Base-by-base conservation (phyloP, 2,113 vertebrate genomes). In the Pyrgilauda ruficollis region DNA sequence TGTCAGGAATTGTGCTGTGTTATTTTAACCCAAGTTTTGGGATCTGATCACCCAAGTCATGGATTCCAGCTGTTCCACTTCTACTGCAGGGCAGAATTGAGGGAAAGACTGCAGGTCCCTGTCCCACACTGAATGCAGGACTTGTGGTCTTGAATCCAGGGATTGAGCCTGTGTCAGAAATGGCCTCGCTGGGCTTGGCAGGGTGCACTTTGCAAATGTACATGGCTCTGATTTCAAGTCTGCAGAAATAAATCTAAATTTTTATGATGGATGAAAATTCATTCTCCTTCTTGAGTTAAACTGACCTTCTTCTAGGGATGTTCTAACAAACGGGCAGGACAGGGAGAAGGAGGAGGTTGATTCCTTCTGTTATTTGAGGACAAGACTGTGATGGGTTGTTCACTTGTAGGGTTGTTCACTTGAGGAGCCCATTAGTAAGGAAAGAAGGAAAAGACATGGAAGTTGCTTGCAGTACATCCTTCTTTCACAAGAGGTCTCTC, bases 401-500 rank as follows among this genome's bases (percentile, higher is more conserved):
- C 19, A 8, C 14, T 18, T 33, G 14, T 27, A 10, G 30, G 3
- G 11, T 24, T 52, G 15, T 35, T 80, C 19, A 8, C 15, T 22
- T 35, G 4, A 73, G 22, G 30, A 67, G 5, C 0, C 7, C 2
- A 2, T 43, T 50, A 47, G 5, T 14, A 28, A 9, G 9, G 61
- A 59, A 63, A 84, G 28, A 70, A 7, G 15, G 41, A 62, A 63
- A 62, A 59, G 35, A 21, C 9, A 9, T 37, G 23, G 27, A 72
- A 61, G 10, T 10, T 33, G 17, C 11, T 80, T 83, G 85, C 63
- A 83, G 46, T 85, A 13, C 23, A 17, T 20, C 4, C 1, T 11
- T 84, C 8, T 59, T 76, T 62, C 92, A 74, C 64, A 50, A 88
- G 92, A 94, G 83, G 83, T 70, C 90, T 74, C 61, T 75, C 62